A percentile compares a stretch with the other conserved stretches of the same genome.
These are phyloP conservation scores for Aphidoletes aphidimyza DNA, from an alignment of 2,888 invertebrate genomes.

Conservation along the genomic window DNA sequence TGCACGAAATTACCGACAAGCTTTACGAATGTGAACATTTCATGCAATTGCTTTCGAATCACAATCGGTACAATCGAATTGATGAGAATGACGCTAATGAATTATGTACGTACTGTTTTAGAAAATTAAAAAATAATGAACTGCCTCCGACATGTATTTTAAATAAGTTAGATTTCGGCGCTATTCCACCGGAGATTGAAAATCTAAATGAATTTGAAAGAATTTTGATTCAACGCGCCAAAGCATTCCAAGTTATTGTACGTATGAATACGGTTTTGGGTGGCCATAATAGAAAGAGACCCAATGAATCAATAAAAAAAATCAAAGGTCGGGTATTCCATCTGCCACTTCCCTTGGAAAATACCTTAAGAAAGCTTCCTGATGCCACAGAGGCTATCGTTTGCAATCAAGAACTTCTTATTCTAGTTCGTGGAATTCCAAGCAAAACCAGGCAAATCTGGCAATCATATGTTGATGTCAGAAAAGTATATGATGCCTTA, in stretches of 20 bases:
- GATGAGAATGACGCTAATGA: neutral
- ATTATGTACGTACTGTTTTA: constrained; percentile 57
- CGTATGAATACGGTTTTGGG: constrained; percentile 60
- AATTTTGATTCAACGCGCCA: constrained; percentile 58
- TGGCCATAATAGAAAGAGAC: constrained; percentile 59
- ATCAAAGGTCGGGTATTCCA: constrained; percentile 59
- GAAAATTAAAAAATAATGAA: constrained; percentile 58
- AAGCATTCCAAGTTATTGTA: constrained; percentile 62
- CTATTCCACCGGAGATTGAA: constrained; percentile 58
- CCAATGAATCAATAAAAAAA: constrained; percentile 58
- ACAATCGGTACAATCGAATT: neutral
- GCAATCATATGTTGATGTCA: constrained; percentile 61
- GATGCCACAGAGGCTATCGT: constrained; percentile 60
- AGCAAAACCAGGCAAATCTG: constrained; percentile 60
- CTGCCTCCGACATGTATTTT: constrained; percentile 59
- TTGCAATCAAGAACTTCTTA: constrained; percentile 60
- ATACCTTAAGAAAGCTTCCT: constrained; percentile 61
- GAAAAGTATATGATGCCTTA: constrained; percentile 60
- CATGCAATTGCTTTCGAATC: neutral
- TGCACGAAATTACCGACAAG: neutral
- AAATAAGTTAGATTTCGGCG: constrained; percentile 57
- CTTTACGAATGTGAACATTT: neutral
- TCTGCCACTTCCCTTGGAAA: constrained; percentile 61
- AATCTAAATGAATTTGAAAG: constrained; percentile 59
- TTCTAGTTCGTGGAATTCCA: constrained; percentile 61